These are phyloP conservation scores for Argyra leucocephala DNA, from an alignment of 2,888 invertebrate species.

Conservation along the genomic window DNA sequence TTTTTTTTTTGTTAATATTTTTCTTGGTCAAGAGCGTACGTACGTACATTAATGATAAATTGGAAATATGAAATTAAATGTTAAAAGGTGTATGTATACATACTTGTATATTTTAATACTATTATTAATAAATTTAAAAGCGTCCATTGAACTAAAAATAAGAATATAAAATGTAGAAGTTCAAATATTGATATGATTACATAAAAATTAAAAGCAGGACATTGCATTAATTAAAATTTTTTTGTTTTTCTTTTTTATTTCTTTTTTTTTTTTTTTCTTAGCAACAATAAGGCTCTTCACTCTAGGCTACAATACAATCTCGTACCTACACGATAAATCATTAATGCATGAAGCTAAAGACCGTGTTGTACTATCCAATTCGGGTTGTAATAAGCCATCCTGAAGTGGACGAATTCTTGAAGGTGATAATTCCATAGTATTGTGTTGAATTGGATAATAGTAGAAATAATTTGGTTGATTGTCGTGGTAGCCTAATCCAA, in stretches of 20 bases:
- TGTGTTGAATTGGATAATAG: neutral
- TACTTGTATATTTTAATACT: too few species aligned
- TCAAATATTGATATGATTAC: too few species aligned
- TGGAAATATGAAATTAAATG: too few species aligned
- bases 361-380: neutral
- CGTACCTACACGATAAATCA: constrained; percentile 14
- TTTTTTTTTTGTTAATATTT: too few species aligned
- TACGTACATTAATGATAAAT: too few species aligned
- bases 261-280: neutral
- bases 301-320: neutral
- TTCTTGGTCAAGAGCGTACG: too few species aligned
- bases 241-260: neutral
- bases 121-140: too few species aligned
- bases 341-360: constrained; percentile 18
- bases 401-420: neutral
- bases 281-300: neutral
- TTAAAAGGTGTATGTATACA: too few species aligned
- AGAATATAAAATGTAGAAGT: too few species aligned
- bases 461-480: neutral
- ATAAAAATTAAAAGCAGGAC: neutral
- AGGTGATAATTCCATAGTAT: neutral
- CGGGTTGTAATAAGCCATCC: neutral
- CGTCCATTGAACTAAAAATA: too few species aligned
- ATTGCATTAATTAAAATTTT: neutral
- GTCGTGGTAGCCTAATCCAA: neutral